Base-by-base conservation (phyloP, 2,888 invertebrate genomes). In the Mylabris sibirica region DNA sequence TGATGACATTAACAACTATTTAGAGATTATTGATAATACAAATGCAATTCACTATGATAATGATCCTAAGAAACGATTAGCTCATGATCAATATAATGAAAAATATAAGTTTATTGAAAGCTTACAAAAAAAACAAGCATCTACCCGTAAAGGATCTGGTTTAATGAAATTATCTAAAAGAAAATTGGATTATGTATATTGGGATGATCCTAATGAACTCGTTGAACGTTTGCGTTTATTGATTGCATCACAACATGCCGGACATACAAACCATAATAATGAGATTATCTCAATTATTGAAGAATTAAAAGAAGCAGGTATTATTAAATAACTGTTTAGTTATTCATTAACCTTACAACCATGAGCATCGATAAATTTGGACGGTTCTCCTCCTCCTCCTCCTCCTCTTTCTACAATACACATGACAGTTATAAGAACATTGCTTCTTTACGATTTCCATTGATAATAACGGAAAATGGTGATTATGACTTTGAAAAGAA, bases 211-310 rank as follows among this genome's bases (percentile, higher is more conserved):
- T 34, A 69, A 74, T 62, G 80, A 82, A 72, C 67, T 82, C 38
- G 75, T 80, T 38, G 77, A 78, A 49, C 69, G 82, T 70, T 66
- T 83, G 57, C 66, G 73, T 66, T 68, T 83, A 49, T 65, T 80
- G 8, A 62, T 76, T 17, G 77, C 81, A 24, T 80, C 80, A 26
- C 71, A 77, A 75, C 59, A 71, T 65, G 79, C 79, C 35, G 81
- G 78, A 22, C 72, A 80, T 69, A 75, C 63, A 24, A 72, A 67
- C 63, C 79, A 79, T 65, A 67, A 72, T 59, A 80, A 81, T 66
- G 81, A 84, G 77, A 83, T 83, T 35, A 72, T 80, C 22, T 78
- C 82, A n/a, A 82, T 83, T 34, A 75, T 82, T 34, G 78, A 80
- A 71, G 78, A 78, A 72, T 71, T 75, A 69, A 67, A 60, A 63